Evolutionary conservation across 2,113 vertebrate species (phyloP).

Genomic region (Paradoxurus hermaphroditus): DNA sequence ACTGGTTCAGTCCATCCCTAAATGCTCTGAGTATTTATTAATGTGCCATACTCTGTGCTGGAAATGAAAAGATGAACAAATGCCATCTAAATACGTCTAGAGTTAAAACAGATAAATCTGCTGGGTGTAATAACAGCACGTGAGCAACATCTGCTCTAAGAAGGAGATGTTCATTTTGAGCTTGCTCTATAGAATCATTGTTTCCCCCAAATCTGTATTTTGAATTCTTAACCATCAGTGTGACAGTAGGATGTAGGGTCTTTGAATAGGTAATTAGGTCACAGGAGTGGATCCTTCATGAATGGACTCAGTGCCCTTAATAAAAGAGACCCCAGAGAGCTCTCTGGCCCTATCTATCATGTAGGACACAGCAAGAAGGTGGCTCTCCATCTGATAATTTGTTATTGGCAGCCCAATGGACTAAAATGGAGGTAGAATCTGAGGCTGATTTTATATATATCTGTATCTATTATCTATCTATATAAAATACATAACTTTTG

Average conservation of each 20-base stretch:
- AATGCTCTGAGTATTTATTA: not conserved
- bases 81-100: not conserved
- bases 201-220: not conserved
- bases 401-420: not conserved
- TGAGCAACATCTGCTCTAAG: not conserved
- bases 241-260: not conserved
- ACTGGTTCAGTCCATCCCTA: not conserved
- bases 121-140: fast-evolving
- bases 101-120: not conserved
- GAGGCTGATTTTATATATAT: not conserved
- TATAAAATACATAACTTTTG: not conserved
- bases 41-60: not conserved
- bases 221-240: not conserved
- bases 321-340: not conserved
- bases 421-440: not conserved
- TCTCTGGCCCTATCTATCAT: not conserved
- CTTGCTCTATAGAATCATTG: not conserved
- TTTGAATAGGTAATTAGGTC: not conserved
- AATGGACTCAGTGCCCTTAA: not conserved
- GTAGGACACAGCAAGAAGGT: not conserved
- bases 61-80: not conserved
- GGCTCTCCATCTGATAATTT: not conserved
- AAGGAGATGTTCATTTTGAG: not conserved
- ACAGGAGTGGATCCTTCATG: not conserved
- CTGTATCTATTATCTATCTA: too few species aligned